Evolutionary conservation across 23 tunicate genomes (phyloP).

Genomic region (Trididemnum clinides): DNA sequence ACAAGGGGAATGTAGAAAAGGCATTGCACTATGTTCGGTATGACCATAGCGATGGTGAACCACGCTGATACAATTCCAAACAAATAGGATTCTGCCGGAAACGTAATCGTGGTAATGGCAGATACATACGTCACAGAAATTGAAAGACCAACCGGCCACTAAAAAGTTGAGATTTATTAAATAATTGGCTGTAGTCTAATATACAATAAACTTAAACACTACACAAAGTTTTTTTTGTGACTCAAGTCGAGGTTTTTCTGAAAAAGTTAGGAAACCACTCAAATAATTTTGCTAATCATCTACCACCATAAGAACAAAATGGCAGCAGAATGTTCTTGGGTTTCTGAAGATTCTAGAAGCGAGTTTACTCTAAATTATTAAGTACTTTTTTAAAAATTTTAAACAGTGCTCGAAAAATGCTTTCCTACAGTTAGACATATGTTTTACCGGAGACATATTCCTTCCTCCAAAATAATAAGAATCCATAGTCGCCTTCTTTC

Average conservation of each 20-base stretch:
- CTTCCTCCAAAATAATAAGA: background rate
- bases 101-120: background rate
- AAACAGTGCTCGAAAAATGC: too few species aligned
- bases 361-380: too few species aligned
- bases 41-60: background rate
- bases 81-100: slow-evolving; percentile 12
- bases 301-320: too few species aligned
- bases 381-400: too few species aligned
- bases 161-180: background rate
- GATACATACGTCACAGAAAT: background rate
- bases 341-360: too few species aligned
- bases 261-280: too few species aligned
- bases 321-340: too few species aligned
- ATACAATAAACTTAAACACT: background rate
- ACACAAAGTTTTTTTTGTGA: too few species aligned
- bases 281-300: too few species aligned
- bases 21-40: background rate
- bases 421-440: too few species aligned
- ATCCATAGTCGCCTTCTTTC: background rate
- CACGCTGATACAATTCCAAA: slow-evolving; percentile 16
- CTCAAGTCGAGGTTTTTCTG: too few species aligned
- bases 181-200: background rate
- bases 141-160: slow-evolving; percentile 21
- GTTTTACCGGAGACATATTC: slow-evolving; percentile 8
- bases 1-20: slow-evolving; percentile 13